Percentiles rank a stretch among this genome's conserved stretches.
Evolutionary conservation across 2,888 invertebrate species (phyloP).

Genomic region (Diplazon laetatorius): DNA sequence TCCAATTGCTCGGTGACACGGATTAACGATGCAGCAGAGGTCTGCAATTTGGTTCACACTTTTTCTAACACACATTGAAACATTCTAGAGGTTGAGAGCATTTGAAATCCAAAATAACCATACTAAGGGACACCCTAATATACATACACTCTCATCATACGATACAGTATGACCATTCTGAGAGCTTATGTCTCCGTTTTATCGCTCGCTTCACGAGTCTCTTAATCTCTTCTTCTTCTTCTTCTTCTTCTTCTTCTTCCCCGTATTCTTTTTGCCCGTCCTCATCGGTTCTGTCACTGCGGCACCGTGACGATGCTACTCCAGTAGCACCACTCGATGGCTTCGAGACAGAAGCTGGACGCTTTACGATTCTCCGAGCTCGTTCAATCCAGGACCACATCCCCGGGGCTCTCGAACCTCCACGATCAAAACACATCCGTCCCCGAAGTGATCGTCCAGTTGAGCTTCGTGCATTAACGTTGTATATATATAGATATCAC

Average conservation of each 20-base stretch:
- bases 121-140: not conserved
- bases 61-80: too few species aligned
- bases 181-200: conserved; percentile 14
- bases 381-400: conserved; percentile 18
- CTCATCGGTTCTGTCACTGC: conserved; percentile 13
- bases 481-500: conserved; percentile 30
- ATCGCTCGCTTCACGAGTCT: conserved; percentile 7
- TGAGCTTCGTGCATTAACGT: conserved; percentile 24
- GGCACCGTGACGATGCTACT: not conserved
- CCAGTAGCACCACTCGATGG: not conserved
- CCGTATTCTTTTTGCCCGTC: not conserved
- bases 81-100: too few species aligned
- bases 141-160: not conserved
- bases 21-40: too few species aligned
- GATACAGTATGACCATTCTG: not conserved
- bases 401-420: too few species aligned
- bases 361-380: conserved; percentile 12
- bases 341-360: conserved; percentile 26
- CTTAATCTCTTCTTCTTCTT: conserved; percentile 18
- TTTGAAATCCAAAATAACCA: too few species aligned
- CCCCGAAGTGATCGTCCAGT: too few species aligned
- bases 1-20: too few species aligned
- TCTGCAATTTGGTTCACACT: too few species aligned
- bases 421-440: too few species aligned
- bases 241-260: conserved; percentile 10